phyloP scores from a whole-genome alignment of 2,113 vertebrate species.

The Bufo bufo region DNA sequence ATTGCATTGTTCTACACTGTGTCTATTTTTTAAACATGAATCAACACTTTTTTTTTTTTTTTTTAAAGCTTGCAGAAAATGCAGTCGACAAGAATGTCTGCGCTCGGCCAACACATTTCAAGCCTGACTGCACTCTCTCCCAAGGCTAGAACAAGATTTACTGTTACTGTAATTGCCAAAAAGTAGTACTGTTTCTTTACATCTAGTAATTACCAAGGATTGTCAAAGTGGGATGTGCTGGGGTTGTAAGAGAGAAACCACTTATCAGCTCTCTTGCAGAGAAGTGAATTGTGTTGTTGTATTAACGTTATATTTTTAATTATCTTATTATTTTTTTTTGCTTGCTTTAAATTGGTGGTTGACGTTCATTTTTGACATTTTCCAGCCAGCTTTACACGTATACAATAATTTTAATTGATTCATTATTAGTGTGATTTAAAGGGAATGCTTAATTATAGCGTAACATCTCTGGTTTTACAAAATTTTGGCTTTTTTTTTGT shows the following conservation, averaged over 20 bases:
- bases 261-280: slow-evolving; percentile 20
- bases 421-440: no score
- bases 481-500: no score
- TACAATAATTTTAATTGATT: no score
- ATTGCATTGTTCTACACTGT: slow-evolving; percentile 54
- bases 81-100: slow-evolving; percentile 50
- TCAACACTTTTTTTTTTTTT: slow-evolving; percentile 60
- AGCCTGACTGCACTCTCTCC: slow-evolving; percentile 52
- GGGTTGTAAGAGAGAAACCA: background rate
- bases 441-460: no score
- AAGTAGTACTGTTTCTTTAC: slow-evolving; percentile 52
- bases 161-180: slow-evolving; percentile 53
- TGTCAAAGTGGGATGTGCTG: slow-evolving; percentile 27
- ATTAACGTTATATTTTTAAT: no score
- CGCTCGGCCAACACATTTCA: slow-evolving; percentile 54
- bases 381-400: no score
- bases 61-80: slow-evolving; percentile 53
- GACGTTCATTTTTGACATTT: no score
- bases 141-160: slow-evolving; percentile 56
- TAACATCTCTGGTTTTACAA: no score
- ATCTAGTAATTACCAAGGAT: slow-evolving; percentile 38
- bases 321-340: no score
- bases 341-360: no score
- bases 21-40: slow-evolving; percentile 60
- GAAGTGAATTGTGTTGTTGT: background rate